Conservation (phyloP, 2,888 invertebrate genomes). For the Pterostichus madidus region DNA sequence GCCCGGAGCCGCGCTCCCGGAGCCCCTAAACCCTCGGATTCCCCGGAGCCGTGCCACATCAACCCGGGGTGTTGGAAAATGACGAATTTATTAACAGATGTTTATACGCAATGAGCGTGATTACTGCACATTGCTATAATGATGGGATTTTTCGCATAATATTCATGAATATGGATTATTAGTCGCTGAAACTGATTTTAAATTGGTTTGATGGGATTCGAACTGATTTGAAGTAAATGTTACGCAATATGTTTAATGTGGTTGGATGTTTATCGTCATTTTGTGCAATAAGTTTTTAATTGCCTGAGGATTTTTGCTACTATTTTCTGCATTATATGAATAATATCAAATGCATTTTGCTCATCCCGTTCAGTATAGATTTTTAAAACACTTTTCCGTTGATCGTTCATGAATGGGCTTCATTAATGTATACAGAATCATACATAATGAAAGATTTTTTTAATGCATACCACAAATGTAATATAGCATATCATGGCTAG, state of each 20-base stretch:
- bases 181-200: not conserved
- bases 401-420: no score
- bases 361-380: no score
- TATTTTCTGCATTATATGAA: no score
- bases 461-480: no score
- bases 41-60: not conserved
- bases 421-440: no score
- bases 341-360: no score
- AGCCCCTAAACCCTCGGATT: not conserved
- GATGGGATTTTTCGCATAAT: slow-evolving; percentile 13
- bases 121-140: not conserved
- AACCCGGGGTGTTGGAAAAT: not conserved
- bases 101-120: not conserved
- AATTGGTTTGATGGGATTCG: slow-evolving; percentile 18
- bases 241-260: slow-evolving; percentile 20
- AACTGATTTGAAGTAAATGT: not conserved
- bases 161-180: slow-evolving; percentile 8
- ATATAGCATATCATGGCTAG: no score
- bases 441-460: no score
- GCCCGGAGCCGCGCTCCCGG: not conserved
- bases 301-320: no score
- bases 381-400: no score
- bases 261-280: not conserved
- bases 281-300: no score
- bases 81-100: slow-evolving; percentile 32